Percentiles rank a stretch among this genome's conserved stretches.
Conservation (phyloP, 2,888 invertebrate species). For the Nezara viridula region DNA sequence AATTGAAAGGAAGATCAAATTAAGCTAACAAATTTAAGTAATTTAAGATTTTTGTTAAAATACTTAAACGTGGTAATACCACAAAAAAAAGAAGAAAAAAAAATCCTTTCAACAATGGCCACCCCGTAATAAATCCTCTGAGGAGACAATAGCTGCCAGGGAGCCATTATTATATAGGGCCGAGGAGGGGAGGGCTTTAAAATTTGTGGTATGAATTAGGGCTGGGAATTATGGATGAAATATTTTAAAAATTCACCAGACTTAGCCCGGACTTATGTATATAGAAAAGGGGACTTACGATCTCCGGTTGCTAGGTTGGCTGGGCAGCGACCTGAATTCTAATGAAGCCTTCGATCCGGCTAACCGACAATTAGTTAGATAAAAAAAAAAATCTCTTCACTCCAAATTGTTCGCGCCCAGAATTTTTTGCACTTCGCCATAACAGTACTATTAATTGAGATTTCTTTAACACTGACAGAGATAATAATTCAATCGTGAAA, state of each 20-base stretch:
- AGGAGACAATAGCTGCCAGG: neutral
- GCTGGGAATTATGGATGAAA: neutral
- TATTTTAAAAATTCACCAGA: conserved; percentile 21
- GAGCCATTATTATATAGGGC: neutral
- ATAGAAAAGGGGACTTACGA: conserved; percentile 26
- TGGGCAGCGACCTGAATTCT: neutral
- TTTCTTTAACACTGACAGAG: no score
- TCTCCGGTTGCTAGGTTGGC: neutral
- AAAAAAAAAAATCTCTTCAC: neutral
- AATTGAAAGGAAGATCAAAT: neutral
- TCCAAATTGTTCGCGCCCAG: neutral
- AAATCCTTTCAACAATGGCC: neutral
- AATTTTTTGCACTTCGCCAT: neutral
- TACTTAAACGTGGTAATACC: neutral
- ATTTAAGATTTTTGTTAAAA: neutral
- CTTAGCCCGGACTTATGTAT: conserved; percentile 13
- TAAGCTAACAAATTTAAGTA: neutral
- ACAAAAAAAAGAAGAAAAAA: neutral
- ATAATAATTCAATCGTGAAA: no score
- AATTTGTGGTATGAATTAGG: conserved; percentile 20
- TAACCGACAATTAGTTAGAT: neutral
- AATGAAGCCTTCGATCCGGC: conserved; percentile 3
- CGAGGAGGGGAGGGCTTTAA: neutral
- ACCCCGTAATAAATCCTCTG: neutral
- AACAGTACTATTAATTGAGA: no score